phyloP scores from a whole-genome alignment of 2,888 invertebrate genomes.

The Ligdia adustata region DNA sequence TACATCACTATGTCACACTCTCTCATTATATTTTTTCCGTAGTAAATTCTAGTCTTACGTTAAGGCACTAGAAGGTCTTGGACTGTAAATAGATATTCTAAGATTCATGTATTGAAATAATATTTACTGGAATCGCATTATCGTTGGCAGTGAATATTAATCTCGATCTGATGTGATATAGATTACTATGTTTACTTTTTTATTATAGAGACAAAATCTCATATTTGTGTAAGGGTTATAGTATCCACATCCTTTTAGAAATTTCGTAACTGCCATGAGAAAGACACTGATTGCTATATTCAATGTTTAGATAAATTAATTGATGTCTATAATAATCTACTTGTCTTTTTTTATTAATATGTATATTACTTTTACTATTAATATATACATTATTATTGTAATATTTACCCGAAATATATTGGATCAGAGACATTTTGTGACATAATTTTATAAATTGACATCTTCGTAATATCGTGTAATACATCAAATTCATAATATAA shows the following conservation, averaged over 20 bases:
- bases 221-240: slow-evolving; percentile 51
- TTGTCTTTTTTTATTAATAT: slow-evolving; percentile 32
- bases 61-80: slow-evolving; percentile 75
- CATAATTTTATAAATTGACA: neutral
- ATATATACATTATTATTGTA: no score
- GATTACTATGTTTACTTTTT: slow-evolving; percentile 62
- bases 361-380: slow-evolving; percentile 35
- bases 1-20: slow-evolving; percentile 55
- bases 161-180: slow-evolving; percentile 78
- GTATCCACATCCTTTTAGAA: slow-evolving; percentile 48
- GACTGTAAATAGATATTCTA: slow-evolving; percentile 75
- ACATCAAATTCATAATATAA: no score
- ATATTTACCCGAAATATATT: no score
- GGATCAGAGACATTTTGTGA: no score
- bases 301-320: slow-evolving; percentile 53
- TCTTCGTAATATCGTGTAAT: neutral
- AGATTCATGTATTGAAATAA: slow-evolving; percentile 65
- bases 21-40: slow-evolving; percentile 70
- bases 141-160: slow-evolving; percentile 65
- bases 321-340: slow-evolving; percentile 66
- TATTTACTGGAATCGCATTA: slow-evolving; percentile 60
- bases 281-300: slow-evolving; percentile 54
- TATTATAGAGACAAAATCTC: slow-evolving; percentile 72
- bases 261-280: slow-evolving; percentile 54
- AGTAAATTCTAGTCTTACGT: slow-evolving; percentile 83